Evolutionary conservation across 2,888 invertebrate species (phyloP), one percentile per base, ranked within the genome.

Genomic region (Poecilus cupreus): DNA sequence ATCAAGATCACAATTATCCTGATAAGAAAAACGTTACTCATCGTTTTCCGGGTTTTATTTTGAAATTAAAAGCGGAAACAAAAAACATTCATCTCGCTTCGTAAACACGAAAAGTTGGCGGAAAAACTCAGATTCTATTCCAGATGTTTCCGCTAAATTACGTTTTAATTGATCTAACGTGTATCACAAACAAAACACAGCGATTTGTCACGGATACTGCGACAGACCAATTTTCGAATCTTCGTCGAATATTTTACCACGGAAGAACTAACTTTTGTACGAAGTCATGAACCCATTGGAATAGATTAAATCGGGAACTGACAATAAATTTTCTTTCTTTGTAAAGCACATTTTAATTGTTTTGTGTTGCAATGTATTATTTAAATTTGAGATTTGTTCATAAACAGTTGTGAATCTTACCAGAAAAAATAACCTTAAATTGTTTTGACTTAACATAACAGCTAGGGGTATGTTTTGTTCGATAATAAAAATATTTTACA

Each of bases 101-200:
- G 24, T 20, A 57, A 22, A 22, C 24, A 26, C 8, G 37, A 37
- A 72, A 72, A 72, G 24, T 72, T 72, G 24, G 20, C 39, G 43
- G 11, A 72, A 72, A 72, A 72, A 72, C 22, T 72, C 46, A 72
- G 72, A 46, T 46, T 72, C 46, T 51, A 75, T 54, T 26, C 46
- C 51, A 75, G 75, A 75, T 75, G 49, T 32, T 75, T 75, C 75
- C 75, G 32, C 49, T 32, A 75, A 75, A 75, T 75, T 75, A 51
- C 75, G 51, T 75, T 75, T 51, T 75, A 75, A 75, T 75, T 75
- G 49, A 75, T 75, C 75, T 75, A 72, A 72, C 46, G 72, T 46
- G 72, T 26, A 72, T 72, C 72, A 46, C 72, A 72, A 72, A 72
- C 72, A 72, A 72, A 72, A 72, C 72, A 72, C 37, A n/a, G 22